Evolutionary conservation across 2,797 vertebrate species (phyloP).

Genomic region (Gallinago solitaria): DNA sequence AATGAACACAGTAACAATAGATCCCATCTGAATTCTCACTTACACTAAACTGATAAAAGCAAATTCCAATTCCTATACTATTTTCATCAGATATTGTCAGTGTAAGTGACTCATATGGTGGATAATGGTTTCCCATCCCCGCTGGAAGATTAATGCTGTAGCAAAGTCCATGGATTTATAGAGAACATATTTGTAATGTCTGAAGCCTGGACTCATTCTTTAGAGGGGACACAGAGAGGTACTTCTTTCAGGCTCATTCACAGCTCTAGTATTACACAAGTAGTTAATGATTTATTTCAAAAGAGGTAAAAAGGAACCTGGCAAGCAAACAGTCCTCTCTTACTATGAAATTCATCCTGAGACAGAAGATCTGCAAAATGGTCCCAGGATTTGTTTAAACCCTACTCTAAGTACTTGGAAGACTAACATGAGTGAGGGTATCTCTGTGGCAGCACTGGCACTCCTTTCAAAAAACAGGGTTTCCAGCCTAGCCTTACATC

Average conservation of each 20-base stretch:
- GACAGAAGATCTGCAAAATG: background rate
- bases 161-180: background rate
- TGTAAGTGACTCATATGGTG: background rate
- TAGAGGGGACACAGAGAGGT: background rate
- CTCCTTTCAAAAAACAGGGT: background rate
- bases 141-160: slow-evolving; percentile 1
- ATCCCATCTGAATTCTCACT: background rate
- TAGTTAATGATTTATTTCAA: background rate
- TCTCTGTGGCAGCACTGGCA: background rate
- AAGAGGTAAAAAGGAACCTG: background rate
- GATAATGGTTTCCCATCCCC: background rate
- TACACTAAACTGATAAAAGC: background rate
- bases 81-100: background rate
- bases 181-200: background rate
- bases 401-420: background rate
- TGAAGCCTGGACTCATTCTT: background rate
- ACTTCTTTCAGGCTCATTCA: background rate
- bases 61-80: background rate
- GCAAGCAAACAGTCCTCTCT: background rate
- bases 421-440: background rate
- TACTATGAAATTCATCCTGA: background rate
- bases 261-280: background rate
- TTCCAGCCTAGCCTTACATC: background rate
- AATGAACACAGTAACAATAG: background rate
- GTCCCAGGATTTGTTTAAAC: background rate